phyloP scores from a whole-genome alignment of 1,140 invertebrate species.

The Anastrepha obliqua region DNA sequence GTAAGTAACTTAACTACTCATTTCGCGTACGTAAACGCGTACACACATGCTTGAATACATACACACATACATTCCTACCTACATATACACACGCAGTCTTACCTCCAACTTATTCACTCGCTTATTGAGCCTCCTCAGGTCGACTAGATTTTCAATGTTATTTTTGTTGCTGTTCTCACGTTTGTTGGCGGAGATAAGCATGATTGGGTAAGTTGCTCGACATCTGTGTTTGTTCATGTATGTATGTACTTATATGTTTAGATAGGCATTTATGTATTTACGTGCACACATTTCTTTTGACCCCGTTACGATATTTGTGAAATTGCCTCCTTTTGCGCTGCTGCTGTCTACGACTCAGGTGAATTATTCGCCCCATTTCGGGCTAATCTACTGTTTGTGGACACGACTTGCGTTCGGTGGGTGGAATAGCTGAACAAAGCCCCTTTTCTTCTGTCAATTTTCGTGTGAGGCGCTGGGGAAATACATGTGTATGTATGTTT shows the following conservation, averaged over 20 bases:
- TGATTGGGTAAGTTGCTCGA: slow-evolving; percentile 30
- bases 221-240: neutral
- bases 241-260: neutral
- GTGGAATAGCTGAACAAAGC: neutral
- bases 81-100: neutral
- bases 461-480: too few species aligned
- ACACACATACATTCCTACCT: neutral
- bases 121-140: slow-evolving; percentile 48
- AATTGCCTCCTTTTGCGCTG: slow-evolving; percentile 25
- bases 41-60: neutral
- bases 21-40: slow-evolving; percentile 7
- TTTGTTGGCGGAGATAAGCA: slow-evolving; percentile 32
- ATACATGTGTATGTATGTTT: neutral
- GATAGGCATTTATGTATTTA: neutral
- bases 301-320: slow-evolving; percentile 40
- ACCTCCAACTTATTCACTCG: neutral
- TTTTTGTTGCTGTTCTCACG: slow-evolving; percentile 45
- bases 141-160: slow-evolving; percentile 45
- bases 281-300: neutral
- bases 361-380: slow-evolving; percentile 42
- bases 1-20: slow-evolving; percentile 53
- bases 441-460: too few species aligned
- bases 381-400: slow-evolving; percentile 21
- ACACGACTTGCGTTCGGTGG: neutral
- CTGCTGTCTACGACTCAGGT: neutral